Percentiles rank a stretch among this genome's conserved stretches.
Evolutionary conservation across 2,888 invertebrate species (phyloP).

Genomic region (Ichneumoninae sp.): DNA sequence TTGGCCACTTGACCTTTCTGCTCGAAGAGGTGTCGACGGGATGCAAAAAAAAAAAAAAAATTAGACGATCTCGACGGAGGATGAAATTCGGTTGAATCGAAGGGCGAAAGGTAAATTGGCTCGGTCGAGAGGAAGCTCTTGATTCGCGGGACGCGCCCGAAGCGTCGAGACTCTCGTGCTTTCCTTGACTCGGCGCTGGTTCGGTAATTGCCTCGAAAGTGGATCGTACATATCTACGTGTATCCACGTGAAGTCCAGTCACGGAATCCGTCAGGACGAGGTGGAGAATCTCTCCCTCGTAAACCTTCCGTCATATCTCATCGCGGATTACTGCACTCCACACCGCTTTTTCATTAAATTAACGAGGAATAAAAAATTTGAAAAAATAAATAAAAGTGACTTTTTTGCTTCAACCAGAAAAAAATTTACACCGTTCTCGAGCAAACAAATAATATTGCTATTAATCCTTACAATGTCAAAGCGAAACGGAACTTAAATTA

Average conservation of each 20-base stretch:
- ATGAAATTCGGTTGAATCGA: conserved; percentile 7
- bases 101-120: conserved; percentile 16
- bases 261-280: conserved; percentile 32
- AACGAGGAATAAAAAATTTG: not conserved
- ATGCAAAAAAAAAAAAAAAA: not conserved
- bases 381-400: not conserved
- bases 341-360: not conserved
- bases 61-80: not conserved
- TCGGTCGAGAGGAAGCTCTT: conserved; percentile 17
- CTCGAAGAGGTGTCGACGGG: not conserved
- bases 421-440: not conserved
- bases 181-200: conserved; percentile 41
- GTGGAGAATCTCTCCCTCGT: not conserved
- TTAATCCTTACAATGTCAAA: too few species aligned
- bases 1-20: not conserved
- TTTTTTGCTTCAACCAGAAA: too few species aligned
- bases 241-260: conserved; percentile 48
- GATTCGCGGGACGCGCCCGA: conserved; percentile 25
- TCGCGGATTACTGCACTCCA: not conserved
- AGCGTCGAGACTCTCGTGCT: conserved; percentile 42
- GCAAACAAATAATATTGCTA: too few species aligned
- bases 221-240: conserved; percentile 46
- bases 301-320: not conserved
- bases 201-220: conserved; percentile 65
- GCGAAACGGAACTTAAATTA: not conserved